A percentile compares a stretch with the other conserved stretches of the same genome.
phyloP scores from a whole-genome alignment of 2,113 vertebrate genomes.

The Mus musculus region DNA sequence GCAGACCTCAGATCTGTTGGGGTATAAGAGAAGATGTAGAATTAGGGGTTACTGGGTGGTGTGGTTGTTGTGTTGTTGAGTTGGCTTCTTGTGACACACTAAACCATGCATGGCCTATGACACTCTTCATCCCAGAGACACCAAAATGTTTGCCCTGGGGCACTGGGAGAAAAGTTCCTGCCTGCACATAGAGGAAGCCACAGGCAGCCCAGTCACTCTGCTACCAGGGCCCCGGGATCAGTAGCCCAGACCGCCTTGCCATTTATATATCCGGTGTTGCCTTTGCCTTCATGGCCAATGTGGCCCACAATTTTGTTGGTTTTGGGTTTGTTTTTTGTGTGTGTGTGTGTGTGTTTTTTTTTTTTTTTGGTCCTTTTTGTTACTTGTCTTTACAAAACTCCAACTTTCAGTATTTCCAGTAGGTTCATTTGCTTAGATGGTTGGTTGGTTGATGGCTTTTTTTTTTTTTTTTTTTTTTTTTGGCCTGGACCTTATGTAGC shows the following conservation, averaged over 20 bases:
- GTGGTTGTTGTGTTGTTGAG: background rate
- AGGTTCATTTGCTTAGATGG: background rate
- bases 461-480: background rate
- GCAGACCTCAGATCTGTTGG: background rate
- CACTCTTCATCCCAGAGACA: background rate
- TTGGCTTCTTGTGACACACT: background rate
- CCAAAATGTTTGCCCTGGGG: background rate
- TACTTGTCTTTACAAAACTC: background rate
- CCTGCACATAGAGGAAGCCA: background rate
- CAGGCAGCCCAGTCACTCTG: accelerated
- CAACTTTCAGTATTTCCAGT: background rate
- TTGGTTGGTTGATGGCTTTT: background rate
- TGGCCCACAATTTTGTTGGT: background rate
- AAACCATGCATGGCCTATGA: background rate
- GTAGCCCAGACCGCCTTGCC: background rate
- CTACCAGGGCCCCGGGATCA: background rate
- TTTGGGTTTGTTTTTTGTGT: background rate
- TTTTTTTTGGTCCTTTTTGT: background rate
- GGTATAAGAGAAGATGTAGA: background rate
- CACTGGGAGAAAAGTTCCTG: background rate
- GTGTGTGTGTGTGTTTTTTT: too few species aligned
- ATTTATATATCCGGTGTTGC: background rate
- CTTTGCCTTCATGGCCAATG: background rate
- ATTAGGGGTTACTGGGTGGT: background rate
- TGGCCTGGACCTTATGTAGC: background rate